Base-by-base conservation (phyloP, 2,888 invertebrate genomes). In the Ypsolopha scabrella region DNA sequence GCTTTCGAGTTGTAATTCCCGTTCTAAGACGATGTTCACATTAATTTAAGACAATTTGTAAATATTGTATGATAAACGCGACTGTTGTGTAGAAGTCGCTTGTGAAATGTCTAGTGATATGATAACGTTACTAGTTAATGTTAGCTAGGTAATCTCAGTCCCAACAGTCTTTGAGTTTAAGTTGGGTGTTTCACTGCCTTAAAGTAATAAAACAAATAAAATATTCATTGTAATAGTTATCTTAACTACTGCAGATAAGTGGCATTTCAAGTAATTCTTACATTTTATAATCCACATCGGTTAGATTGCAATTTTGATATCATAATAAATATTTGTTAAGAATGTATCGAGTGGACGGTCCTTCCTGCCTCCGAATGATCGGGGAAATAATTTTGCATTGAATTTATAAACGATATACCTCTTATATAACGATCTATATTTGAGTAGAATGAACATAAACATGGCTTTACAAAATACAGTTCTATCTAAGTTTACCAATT, bases 101-200 rank as follows among this genome's bases (percentile, higher is more conserved):
- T 79, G 82, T 81, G 82, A 79, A 81, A 82, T 79, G 72, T 80
- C 78, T 83, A 86, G 82, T 77, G 72, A 76, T 83, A 83, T 24
- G 24, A 24, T 24, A 24, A 24, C 78, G 69, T 75, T 77, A 80
- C 80, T 76, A 81, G 77, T 76, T 85, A 72, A 82, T 76, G 71
- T 85, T 85, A 86, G 86, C 86, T 85, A 86, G 85, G 81, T 83
- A 85, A 85, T 81, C 75, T 83, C 75, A 80, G 80, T 79, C 85
- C 86, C 85, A 80, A 85, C 86, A 78, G 75, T 80, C 81, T 82
- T 85, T 75, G 71, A 77, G 72, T 83, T 85, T 85, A 74, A 74
- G 85, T 85, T 86, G 86, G 86, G 82, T 80, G 81, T 86, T 80
- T 85, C 86, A 86, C 86, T 86, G 86, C 86, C 86, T 86, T 86